phyloP scores from a whole-genome alignment of 2,888 invertebrate species.

The Agrypnus murinus region DNA sequence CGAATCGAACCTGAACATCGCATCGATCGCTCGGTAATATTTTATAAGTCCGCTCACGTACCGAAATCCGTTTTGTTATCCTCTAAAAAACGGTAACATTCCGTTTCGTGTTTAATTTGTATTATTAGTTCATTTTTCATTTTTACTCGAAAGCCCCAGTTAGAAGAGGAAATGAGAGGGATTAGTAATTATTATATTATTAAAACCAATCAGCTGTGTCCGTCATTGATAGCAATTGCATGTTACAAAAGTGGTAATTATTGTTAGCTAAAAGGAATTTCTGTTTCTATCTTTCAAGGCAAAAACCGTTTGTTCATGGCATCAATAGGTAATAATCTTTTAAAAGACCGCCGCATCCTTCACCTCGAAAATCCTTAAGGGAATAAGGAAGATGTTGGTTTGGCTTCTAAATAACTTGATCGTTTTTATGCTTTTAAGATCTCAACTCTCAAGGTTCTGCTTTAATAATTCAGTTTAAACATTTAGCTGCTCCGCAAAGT shows the following conservation, averaged over 20 bases:
- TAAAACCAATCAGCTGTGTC: not conserved
- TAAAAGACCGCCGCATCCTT: slow-evolving; percentile 9
- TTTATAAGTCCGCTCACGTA: slow-evolving; percentile 40
- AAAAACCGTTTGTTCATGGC: not conserved
- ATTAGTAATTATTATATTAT: no score
- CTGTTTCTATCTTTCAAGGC: not conserved
- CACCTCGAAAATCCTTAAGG: slow-evolving; percentile 12
- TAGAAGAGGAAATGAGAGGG: no score
- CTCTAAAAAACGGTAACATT: slow-evolving; percentile 4
- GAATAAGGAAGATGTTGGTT: slow-evolving; percentile 20
- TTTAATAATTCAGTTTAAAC: slow-evolving; percentile 15
- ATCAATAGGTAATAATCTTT: slow-evolving; percentile 12
- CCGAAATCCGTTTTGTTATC: slow-evolving; percentile 36
- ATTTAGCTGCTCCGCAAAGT: not conserved
- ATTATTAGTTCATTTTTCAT: no score
- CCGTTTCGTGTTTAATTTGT: not conserved
- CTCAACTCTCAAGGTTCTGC: slow-evolving; percentile 14
- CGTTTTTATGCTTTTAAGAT: slow-evolving; percentile 20
- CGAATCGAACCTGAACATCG: not conserved
- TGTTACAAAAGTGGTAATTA: slow-evolving; percentile 15
- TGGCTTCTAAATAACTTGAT: slow-evolving; percentile 14
- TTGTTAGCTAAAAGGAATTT: slow-evolving; percentile 10
- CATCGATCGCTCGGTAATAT: slow-evolving; percentile 8
- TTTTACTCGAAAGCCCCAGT: no score
- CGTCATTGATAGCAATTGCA: not conserved